A percentile compares a stretch with the other conserved stretches of the same genome.
phyloP scores from a whole-genome alignment of 2,797 vertebrate genomes.

The Bryconaethiops microstoma region DNA sequence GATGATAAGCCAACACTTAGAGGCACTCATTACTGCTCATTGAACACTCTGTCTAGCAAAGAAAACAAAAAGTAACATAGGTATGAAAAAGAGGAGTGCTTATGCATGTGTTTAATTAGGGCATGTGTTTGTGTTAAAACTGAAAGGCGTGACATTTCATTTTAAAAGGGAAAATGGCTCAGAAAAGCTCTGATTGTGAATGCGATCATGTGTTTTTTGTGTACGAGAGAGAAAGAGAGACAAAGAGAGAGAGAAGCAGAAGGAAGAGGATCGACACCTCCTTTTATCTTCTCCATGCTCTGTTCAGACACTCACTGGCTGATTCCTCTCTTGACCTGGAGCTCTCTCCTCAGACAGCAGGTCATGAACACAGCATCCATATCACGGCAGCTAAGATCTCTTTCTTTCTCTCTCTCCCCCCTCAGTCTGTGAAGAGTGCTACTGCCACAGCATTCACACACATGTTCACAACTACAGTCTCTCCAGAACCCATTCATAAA shows the following conservation, averaged over 20 bases:
- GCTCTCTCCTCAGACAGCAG: constrained; percentile 42
- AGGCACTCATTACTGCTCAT: too few species aligned
- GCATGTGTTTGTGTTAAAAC: too few species aligned
- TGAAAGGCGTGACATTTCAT: too few species aligned
- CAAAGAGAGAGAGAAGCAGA: background rate
- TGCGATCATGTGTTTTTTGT: background rate
- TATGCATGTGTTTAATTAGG: too few species aligned
- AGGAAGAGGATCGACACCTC: background rate
- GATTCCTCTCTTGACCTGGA: constrained; percentile 74
- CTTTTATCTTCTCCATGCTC: constrained; percentile 54
- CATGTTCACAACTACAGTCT: background rate
- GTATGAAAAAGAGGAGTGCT: too few species aligned
- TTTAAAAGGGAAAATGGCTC: too few species aligned
- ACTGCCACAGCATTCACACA: background rate
- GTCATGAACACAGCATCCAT: constrained; percentile 22
- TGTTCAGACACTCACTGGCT: constrained; percentile 76
- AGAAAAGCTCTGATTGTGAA: too few species aligned
- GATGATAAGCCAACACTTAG: too few species aligned
- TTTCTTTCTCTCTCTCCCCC: background rate
- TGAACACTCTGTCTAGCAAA: too few species aligned
- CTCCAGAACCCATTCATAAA: background rate
- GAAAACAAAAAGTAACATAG: too few species aligned
- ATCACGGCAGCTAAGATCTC: constrained; percentile 15
- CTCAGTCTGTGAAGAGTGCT: background rate
- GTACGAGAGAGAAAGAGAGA: background rate